phyloP scores from a whole-genome alignment of 2,797 vertebrate species.

The Tolypeutes matacus region DNA sequence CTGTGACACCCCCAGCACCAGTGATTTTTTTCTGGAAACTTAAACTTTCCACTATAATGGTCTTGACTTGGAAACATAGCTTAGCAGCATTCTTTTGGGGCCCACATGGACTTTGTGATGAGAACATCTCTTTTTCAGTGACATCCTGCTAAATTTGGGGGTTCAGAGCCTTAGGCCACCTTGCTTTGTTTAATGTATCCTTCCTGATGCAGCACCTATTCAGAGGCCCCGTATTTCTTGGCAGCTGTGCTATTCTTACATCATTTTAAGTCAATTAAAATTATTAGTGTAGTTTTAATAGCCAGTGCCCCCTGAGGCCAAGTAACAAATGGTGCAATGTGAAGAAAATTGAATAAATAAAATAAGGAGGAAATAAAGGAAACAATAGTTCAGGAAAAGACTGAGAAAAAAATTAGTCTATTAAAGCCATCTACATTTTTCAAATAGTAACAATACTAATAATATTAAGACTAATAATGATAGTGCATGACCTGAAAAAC shows the following conservation, averaged over 20 bases:
- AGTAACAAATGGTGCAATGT: conserved; percentile 67
- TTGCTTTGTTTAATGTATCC: not conserved
- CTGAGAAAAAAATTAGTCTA: conserved; percentile 41
- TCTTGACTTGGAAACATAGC: not conserved
- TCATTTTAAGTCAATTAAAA: conserved; percentile 79
- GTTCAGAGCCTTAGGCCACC: not conserved
- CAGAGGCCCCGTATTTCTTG: conserved; percentile 22
- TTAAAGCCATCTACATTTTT: conserved; percentile 19
- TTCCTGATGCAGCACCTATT: not conserved
- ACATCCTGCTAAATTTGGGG: not conserved
- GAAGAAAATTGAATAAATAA: conserved; percentile 77
- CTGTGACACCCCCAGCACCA: not conserved
- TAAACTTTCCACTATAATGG: not conserved
- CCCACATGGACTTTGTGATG: not conserved
- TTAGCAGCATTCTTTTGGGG: not conserved
- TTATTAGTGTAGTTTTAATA: conserved; percentile 78
- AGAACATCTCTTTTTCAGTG: not conserved
- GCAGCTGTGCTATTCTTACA: conserved; percentile 56
- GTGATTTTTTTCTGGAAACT: not conserved
- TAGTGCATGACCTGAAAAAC: not conserved
- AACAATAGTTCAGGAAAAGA: conserved; percentile 55
- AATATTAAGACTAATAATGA: not conserved
- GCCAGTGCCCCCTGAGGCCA: conserved; percentile 62
- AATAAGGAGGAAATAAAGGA: conserved; percentile 68
- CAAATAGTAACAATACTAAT: not conserved